Evolutionary conservation across 1,140 invertebrate genomes (phyloP).

Genomic region (Eulimnadia texana): DNA sequence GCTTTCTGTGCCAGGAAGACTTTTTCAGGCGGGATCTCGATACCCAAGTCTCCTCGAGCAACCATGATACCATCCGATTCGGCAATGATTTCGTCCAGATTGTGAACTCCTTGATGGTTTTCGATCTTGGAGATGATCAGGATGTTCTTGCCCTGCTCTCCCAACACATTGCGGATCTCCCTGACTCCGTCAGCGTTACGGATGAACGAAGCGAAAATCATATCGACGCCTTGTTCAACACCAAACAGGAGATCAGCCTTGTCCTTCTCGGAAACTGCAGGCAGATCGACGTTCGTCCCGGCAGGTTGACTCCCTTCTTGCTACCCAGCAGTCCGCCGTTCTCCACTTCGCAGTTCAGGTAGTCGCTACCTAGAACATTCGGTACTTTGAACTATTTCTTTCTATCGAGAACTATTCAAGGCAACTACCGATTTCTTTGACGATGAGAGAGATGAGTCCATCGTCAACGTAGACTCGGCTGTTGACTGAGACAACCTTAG

Average conservation of each 20-base stretch:
- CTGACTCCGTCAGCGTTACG: conserved; percentile 73
- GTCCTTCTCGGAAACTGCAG: conserved; percentile 97
- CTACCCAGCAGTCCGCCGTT: conserved; percentile 94
- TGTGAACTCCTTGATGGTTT: conserved; percentile 89
- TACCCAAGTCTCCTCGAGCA: conserved; percentile 88
- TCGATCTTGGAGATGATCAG: conserved; percentile 95
- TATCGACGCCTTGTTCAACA: conserved; percentile 91
- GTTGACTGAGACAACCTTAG: conserved; percentile 75
- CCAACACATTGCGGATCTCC: conserved; percentile 78
- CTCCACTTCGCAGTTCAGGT: conserved; percentile 68
- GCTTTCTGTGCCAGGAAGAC: conserved; percentile 96
- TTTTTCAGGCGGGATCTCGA: conserved; percentile 97
- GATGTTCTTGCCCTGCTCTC: conserved; percentile 85
- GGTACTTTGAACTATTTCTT: neutral
- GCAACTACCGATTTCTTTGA: conserved; percentile 45
- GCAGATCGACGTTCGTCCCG: conserved; percentile 91
- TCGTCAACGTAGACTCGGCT: conserved; percentile 91
- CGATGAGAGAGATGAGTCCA: conserved; percentile 89
- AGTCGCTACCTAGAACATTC: conserved; percentile 31
- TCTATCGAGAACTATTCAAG: neutral
- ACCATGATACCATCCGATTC: conserved; percentile 94
- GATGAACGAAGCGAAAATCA: conserved; percentile 98
- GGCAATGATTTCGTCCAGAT: conserved; percentile 85
- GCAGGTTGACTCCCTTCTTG: conserved; percentile 91
- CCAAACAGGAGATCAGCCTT: conserved; percentile 87